Evolutionary conservation across 2,888 invertebrate genomes (phyloP), one percentile per base, ranked within the genome.

Genomic region (Eledone cirrhosa): DNA sequence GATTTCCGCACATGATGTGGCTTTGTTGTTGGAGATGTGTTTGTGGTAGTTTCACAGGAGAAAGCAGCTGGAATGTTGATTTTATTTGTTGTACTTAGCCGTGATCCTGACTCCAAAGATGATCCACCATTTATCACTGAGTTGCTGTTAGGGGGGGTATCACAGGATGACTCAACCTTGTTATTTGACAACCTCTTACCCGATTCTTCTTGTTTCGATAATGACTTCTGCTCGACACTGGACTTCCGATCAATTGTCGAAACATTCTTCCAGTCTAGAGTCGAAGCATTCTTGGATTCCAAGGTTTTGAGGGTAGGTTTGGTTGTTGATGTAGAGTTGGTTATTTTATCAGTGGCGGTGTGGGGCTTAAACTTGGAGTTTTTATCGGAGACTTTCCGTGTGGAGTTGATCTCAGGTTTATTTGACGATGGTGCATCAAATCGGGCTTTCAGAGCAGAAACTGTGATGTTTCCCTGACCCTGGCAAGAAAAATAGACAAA

Each of bases 21-120:
- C 31, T 69, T 69, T 22, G 69, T 67, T 27, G 65, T 16, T 13
- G 19, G 19, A 19, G 67, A 27, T 31, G 67, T 22, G 29, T n/a
- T 24, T 27, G 31, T 3, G 13, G 67, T 31, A 2, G 69, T 69
- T 33, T 69, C 69, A 11, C 33, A 33, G 33, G 69, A 33, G 16
- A 69, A 69, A 14, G 69, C 69, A 33, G 69, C 69, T 22, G 69
- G 69, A 69, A 69, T 69, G 69, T 69, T 63, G 27, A 31, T 69
- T 29, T 69, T 69, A n/a, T 69, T 69, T 22, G 69, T 69, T 69
- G 69, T 69, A 33, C 33, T 69, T 29, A 69, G 29, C 31, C 69
- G 69, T 22, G 69, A 31, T 33, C 33, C n/a, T 31, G 31, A 33
- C n/a, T 69, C 69, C 3, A 31, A 69, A 33, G 33, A 33, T 33